Base-by-base conservation (phyloP, 2,888 invertebrate genomes). In the Lordiphosa andalusiaca region DNA sequence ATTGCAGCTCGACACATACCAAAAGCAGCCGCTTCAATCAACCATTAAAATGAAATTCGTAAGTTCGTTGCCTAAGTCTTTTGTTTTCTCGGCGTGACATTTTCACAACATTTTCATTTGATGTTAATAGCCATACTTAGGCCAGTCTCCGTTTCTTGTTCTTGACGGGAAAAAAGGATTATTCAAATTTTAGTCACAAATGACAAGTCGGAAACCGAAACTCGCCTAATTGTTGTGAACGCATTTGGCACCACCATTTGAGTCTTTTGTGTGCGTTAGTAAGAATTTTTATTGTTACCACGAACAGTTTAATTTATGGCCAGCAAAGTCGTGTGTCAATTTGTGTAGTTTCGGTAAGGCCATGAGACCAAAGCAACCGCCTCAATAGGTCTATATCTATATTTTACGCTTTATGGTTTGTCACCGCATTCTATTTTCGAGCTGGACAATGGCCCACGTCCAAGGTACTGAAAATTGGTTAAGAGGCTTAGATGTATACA, bases 51-150 rank as follows among this genome's bases (percentile, higher is more conserved):
- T 81, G 81, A 82, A 76, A 78, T 81, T 83, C 71, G 81, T 81
- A 84, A 81, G 81, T 84, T 78, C 49, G 78, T 70, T 81, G 65
- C 67, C 70, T 65, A 68, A 82, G 82, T 84, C 83, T 69, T 78
- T 84, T 70, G 78, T 70, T 62, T 65, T 21, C 10, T 19, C 36
- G 2, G 56, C 16, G 70, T 63, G 58, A 66, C 68, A 69, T 65
- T 65, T 77, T 77, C 74, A 64, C 66, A 63, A 67, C 56, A 55
- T 65, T 73, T 63, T 42, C 61, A 58, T 53, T 48, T 40, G 37
- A 25, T 7, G 23, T 25, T 25, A 6, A 25, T 25, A 25, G 23
- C 23, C 6, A 2, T 25, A 25, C 6, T 25, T 6, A 25, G 7
- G 25, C 25, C 6, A 2, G 25, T 25, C 7, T 25, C 25, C 25